Conservation (phyloP, 1,140 invertebrate species). For the Halesus radiatus region DNA sequence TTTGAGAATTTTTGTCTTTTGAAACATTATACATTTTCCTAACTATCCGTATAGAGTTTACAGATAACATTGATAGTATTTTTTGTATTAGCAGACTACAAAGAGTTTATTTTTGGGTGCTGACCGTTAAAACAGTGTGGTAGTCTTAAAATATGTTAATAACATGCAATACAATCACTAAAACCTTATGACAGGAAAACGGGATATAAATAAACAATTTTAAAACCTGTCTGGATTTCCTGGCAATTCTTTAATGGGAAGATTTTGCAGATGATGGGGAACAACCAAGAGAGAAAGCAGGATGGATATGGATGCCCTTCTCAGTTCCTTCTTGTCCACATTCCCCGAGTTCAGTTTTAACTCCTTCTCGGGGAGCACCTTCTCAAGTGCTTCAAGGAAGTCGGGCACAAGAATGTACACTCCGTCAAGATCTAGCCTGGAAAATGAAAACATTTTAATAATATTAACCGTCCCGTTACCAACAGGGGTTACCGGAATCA, state of each 20-base stretch:
- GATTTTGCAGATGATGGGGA: slow-evolving; percentile 91
- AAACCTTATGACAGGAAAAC: too few relatives aligned
- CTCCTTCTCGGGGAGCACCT: slow-evolving; percentile 86
- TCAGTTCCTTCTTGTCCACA: slow-evolving; percentile 83
- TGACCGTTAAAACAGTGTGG: too few relatives aligned
- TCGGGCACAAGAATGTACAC: slow-evolving; percentile 91
- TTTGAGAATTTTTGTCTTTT: too few relatives aligned
- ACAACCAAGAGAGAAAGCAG: slow-evolving; percentile 90
- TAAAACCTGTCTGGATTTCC: slow-evolving; percentile 58
- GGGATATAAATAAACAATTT: neutral
- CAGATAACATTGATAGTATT: too few relatives aligned
- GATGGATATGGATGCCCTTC: slow-evolving; percentile 91
- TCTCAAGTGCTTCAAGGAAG: slow-evolving; percentile 90
- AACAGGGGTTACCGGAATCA: too few relatives aligned
- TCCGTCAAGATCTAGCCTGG: slow-evolving; percentile 93
- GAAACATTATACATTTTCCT: too few relatives aligned
- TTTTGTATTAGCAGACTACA: too few relatives aligned
- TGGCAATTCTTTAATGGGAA: slow-evolving; percentile 82
- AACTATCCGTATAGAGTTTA: too few relatives aligned
- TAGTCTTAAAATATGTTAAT: too few relatives aligned
- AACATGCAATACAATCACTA: too few relatives aligned
- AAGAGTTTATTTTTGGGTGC: too few relatives aligned
- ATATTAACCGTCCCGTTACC: too few relatives aligned
- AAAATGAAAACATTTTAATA: slow-evolving; percentile 61
- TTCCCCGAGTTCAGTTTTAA: slow-evolving; percentile 75